These are phyloP conservation scores for Triops cancriformis DNA, from an alignment of 1,140 invertebrate genomes.

Conservation along the genomic window DNA sequence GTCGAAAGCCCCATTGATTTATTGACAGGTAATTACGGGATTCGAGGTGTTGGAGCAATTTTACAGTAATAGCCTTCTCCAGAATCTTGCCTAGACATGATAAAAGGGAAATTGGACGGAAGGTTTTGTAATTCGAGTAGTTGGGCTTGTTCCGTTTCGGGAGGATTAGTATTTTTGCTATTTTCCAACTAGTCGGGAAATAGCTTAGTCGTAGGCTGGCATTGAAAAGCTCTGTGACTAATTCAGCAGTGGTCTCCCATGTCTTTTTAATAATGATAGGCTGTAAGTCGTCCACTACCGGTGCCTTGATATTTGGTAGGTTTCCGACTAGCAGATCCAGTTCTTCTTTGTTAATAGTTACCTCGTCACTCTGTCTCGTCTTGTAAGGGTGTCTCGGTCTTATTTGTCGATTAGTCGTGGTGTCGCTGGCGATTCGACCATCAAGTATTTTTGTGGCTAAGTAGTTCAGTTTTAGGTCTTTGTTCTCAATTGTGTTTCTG, in stretches of 20 bases:
- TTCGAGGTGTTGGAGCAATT: not conserved
- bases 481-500: too few relatives aligned
- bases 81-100: not conserved
- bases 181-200: conserved; percentile 14
- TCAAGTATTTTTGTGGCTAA: too few relatives aligned
- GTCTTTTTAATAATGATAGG: conserved; percentile 4
- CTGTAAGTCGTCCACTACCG: not conserved
- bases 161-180: conserved; percentile 16
- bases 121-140: conserved; percentile 5
- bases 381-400: not conserved
- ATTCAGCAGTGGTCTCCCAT: not conserved
- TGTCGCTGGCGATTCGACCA: too few relatives aligned
- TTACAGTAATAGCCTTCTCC: not conserved
- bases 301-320: not conserved
- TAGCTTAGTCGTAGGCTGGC: too few relatives aligned
- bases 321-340: not conserved
- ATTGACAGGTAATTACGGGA: not conserved
- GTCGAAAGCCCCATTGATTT: conserved; percentile 16
- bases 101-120: conserved; percentile 14
- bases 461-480: too few relatives aligned
- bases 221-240: conserved; percentile 15
- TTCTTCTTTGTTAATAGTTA: too few relatives aligned
- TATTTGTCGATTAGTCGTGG: too few relatives aligned
- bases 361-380: not conserved
- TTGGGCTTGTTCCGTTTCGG: conserved; percentile 17